phyloP scores from a whole-genome alignment of 2,113 vertebrate species.

The Alces alces region DNA sequence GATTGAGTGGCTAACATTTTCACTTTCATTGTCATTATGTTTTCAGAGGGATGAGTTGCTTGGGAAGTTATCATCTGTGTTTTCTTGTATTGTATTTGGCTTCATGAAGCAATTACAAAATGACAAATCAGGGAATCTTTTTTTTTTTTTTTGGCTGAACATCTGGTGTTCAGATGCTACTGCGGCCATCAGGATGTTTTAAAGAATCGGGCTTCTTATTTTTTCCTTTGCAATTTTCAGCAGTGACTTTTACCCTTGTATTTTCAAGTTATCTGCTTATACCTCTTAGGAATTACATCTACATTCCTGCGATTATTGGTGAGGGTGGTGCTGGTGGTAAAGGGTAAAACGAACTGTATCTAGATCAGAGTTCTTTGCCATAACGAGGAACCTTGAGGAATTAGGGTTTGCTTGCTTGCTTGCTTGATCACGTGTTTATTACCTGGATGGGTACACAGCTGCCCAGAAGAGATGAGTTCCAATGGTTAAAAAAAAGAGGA shows the following conservation, averaged over 20 bases:
- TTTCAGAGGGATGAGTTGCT: not conserved
- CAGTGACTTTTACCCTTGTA: not conserved
- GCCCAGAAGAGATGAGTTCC: not conserved
- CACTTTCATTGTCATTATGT: not conserved
- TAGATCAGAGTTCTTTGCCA: not conserved
- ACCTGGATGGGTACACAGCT: not conserved
- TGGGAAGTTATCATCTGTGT: not conserved
- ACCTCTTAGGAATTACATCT: not conserved
- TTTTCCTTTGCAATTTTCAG: not conserved
- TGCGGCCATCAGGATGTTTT: not conserved
- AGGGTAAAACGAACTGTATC: not conserved
- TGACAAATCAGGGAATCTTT: not conserved
- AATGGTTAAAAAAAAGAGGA: not conserved
- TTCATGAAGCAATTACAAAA: not conserved
- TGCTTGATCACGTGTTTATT: not conserved
- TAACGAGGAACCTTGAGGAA: not conserved
- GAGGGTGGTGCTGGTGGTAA: too few species aligned
- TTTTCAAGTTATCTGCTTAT: not conserved
- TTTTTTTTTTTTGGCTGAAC: not conserved
- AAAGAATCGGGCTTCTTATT: not conserved
- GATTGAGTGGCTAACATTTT: not conserved
- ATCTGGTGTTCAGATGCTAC: not conserved
- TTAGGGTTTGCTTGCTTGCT: not conserved
- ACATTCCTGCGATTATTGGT: not conserved
- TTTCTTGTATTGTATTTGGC: not conserved